These are phyloP conservation scores for Parasteatoda lunata DNA, from an alignment of 2,888 invertebrate species.

Conservation along the genomic window DNA sequence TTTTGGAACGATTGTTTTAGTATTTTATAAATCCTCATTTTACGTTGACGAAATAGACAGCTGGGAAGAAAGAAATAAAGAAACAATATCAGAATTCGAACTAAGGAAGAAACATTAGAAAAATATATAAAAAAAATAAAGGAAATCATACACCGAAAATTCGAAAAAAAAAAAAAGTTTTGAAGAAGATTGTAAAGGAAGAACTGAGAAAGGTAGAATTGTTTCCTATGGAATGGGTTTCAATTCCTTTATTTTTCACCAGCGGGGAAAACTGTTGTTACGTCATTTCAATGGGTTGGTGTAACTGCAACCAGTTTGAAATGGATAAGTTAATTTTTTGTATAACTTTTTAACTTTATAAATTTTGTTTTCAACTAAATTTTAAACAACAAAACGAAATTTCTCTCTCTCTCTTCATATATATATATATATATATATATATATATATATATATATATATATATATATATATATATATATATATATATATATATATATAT, in stretches of 20 bases:
- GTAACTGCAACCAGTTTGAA: constrained; percentile 6
- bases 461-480: no score
- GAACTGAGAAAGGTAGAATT: constrained; percentile 20
- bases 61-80: constrained; percentile 1
- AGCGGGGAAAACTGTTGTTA: not conserved
- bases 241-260: not conserved
- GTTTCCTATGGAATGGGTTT: constrained; percentile 10
- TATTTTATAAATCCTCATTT: constrained; percentile 59
- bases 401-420: not conserved
- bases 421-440: not conserved
- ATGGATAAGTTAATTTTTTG: not conserved
- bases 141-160: constrained; percentile 21
- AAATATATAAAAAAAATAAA: not conserved
- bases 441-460: no score
- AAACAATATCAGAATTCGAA: not conserved
- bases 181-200: constrained; percentile 13
- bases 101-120: constrained; percentile 20
- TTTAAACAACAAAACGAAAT: no score
- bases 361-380: no score
- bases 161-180: constrained; percentile 4
- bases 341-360: no score
- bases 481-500: no score
- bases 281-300: constrained; percentile 10
- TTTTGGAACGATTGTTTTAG: constrained; percentile 38
- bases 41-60: constrained; percentile 41